Percentiles rank a stretch among this genome's conserved stretches.
phyloP scores from a whole-genome alignment of 2,797 vertebrate species.

The Acanthis flammea region DNA sequence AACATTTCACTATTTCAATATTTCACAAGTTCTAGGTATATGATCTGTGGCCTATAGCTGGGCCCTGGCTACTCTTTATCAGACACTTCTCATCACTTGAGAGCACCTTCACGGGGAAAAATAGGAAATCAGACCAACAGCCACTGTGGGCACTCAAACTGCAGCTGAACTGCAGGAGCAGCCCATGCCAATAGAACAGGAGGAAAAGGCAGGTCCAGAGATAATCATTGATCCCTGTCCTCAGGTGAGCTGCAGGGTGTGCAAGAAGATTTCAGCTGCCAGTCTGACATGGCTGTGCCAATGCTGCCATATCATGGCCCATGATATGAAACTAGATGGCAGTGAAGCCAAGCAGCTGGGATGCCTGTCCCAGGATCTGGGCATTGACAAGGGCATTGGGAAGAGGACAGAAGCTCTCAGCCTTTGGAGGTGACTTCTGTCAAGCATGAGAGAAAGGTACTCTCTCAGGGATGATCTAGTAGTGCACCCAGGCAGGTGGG shows the following conservation, averaged over 20 bases:
- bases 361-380: neutral
- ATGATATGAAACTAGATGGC: neutral
- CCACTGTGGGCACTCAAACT: neutral
- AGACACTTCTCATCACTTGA: neutral
- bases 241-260: too few relatives aligned
- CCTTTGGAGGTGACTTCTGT: neutral
- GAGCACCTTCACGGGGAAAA: neutral
- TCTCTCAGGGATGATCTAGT: too few relatives aligned
- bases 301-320: neutral
- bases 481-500: too few relatives aligned
- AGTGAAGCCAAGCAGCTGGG: too few relatives aligned
- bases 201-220: neutral
- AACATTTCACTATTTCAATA: neutral
- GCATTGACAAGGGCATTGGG: neutral
- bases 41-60: neutral
- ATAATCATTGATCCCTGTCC: neutral
- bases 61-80: neutral
- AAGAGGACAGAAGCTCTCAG: neutral
- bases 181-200: neutral
- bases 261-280: neutral
- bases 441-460: too few relatives aligned
- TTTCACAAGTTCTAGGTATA: neutral
- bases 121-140: neutral
- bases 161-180: neutral
- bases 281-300: neutral